phyloP scores from a whole-genome alignment of 2,888 invertebrate species.

The Polymixis flavicincta region DNA sequence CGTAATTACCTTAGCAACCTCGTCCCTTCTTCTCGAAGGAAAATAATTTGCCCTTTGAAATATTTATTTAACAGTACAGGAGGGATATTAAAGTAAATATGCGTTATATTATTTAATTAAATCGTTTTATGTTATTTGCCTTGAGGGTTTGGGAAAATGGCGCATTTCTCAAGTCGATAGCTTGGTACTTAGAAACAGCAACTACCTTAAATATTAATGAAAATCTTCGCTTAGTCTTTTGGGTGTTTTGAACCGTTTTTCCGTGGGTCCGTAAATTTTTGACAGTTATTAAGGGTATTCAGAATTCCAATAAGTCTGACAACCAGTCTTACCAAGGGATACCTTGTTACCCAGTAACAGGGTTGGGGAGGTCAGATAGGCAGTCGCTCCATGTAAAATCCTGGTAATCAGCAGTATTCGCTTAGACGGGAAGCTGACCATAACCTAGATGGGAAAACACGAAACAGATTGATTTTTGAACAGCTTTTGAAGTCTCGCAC shows the following conservation, averaged over 20 bases:
- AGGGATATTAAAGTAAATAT: slow-evolving; percentile 62
- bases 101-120: slow-evolving; percentile 66
- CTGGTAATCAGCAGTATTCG: not conserved
- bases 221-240: slow-evolving; percentile 43
- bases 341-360: not conserved
- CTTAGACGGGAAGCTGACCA: not conserved
- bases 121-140: slow-evolving; percentile 66
- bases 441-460: not conserved
- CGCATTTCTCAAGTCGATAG: slow-evolving; percentile 45
- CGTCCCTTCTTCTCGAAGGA: slow-evolving; percentile 36
- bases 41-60: slow-evolving; percentile 60
- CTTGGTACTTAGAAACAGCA: slow-evolving; percentile 12
- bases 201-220: slow-evolving; percentile 30
- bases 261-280: too few species aligned
- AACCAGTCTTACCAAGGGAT: not conserved
- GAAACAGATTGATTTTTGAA: not conserved
- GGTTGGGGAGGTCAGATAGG: not conserved
- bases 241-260: slow-evolving; percentile 3
- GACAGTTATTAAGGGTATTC: too few species aligned
- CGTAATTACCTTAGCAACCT: slow-evolving; percentile 49
- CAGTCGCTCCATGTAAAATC: not conserved
- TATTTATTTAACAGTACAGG: slow-evolving; percentile 61
- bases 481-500: slow-evolving; percentile 8
- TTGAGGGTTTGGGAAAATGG: slow-evolving; percentile 48
- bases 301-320: not conserved